Percentiles rank a stretch among this genome's conserved stretches.
phyloP scores from a whole-genome alignment of 2,888 invertebrate genomes.

The Sinotaia quadrata region DNA sequence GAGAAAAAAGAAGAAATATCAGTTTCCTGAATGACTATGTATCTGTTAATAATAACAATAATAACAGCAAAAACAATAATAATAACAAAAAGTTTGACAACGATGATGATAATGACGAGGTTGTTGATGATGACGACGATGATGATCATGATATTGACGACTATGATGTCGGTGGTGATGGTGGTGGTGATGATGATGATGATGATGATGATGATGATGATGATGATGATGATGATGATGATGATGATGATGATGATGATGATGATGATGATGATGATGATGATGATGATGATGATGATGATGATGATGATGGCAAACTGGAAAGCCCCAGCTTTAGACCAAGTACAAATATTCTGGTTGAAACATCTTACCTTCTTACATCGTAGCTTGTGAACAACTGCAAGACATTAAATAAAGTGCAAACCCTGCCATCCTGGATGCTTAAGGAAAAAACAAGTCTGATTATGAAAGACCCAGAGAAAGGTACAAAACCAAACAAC shows the following conservation, averaged over 20 bases:
- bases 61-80: too few relatives aligned
- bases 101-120: conserved; percentile 2
- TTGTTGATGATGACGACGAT: conserved; percentile 7
- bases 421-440: not conserved
- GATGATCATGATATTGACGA: not conserved
- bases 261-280: conserved; percentile 11
- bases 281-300: conserved; percentile 2
- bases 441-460: not conserved
- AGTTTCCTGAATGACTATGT: not conserved
- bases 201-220: conserved; percentile 14
- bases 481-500: too few relatives aligned
- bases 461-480: too few relatives aligned
- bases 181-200: conserved; percentile 18
- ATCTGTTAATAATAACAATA: not conserved
- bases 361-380: too few relatives aligned
- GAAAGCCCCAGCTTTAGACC: too few relatives aligned
- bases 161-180: not conserved
- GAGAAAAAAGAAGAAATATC: conserved; percentile 5
- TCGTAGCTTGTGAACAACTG: not conserved
- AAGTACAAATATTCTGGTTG: too few relatives aligned
- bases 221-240: conserved; percentile 8
- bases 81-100: too few relatives aligned
- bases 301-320: too few relatives aligned
- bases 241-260: conserved; percentile 11
- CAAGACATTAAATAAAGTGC: not conserved